Conservation (phyloP, 2,113 vertebrate species). For the Alligator sinensis region DNA sequence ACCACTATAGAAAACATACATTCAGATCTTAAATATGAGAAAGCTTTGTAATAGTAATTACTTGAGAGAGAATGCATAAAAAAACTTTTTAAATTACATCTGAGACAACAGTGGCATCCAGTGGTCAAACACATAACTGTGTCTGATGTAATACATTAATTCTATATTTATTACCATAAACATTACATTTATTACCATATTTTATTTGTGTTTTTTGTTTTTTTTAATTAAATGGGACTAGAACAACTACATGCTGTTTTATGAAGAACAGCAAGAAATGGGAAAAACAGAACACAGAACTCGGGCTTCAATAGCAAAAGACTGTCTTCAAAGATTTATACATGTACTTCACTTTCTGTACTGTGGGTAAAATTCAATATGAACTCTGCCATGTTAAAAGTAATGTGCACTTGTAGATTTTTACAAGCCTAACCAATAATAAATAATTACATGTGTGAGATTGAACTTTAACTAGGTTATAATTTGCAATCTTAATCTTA, state of each 20-base stretch:
- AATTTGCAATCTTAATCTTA: too few relatives aligned
- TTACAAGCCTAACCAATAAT: too few relatives aligned
- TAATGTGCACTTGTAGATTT: too few relatives aligned
- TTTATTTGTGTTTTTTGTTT: neutral
- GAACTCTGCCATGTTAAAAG: too few relatives aligned
- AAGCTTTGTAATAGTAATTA: neutral
- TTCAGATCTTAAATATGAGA: neutral
- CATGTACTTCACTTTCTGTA: neutral
- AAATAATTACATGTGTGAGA: too few relatives aligned
- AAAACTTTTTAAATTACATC: neutral
- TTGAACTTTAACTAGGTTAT: too few relatives aligned
- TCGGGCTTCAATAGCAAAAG: neutral
- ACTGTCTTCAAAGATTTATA: neutral
- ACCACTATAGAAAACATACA: neutral
- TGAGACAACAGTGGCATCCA: slow-evolving; percentile 69
- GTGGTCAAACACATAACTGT: slow-evolving; percentile 41
- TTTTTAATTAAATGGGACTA: neutral
- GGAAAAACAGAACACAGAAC: neutral
- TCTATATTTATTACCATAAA: neutral
- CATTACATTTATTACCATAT: neutral
- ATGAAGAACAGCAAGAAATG: neutral
- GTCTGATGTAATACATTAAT: neutral
- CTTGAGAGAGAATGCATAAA: neutral
- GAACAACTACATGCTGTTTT: neutral
- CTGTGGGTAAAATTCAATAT: neutral